phyloP scores from a whole-genome alignment of 2,113 vertebrate genomes.

The Glaucidium brasilianum region DNA sequence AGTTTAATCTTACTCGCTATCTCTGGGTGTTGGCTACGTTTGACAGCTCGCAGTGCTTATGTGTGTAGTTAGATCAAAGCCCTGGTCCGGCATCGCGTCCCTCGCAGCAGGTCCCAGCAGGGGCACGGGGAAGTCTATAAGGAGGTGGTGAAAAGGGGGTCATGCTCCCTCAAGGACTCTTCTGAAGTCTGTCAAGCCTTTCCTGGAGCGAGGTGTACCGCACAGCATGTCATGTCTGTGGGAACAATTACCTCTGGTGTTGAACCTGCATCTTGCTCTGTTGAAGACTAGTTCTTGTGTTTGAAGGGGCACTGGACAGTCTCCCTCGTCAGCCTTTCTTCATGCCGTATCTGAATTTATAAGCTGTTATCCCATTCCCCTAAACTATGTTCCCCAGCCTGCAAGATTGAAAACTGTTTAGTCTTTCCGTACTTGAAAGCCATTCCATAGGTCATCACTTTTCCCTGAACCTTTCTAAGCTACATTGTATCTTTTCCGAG shows the following conservation, averaged over 20 bases:
- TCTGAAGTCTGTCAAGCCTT: background rate
- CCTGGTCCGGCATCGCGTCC: rapidly evolving
- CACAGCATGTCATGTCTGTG: background rate
- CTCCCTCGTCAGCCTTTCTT: background rate
- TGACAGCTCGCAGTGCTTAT: rapidly evolving
- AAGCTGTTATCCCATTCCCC: background rate
- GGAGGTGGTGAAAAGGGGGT: background rate
- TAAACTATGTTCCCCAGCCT: rapidly evolving
- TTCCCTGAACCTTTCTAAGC: background rate
- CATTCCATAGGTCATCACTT: background rate
- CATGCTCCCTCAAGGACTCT: background rate
- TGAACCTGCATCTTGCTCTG: background rate
- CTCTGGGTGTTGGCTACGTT: background rate
- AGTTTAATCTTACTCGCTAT: background rate
- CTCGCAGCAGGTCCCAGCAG: background rate
- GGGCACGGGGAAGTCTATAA: rapidly evolving
- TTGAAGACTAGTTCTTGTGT: background rate
- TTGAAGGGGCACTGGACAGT: too few relatives aligned
- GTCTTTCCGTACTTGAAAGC: background rate
- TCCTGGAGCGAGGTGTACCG: background rate
- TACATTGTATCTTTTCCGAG: background rate
- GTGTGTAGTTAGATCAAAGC: background rate
- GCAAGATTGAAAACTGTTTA: background rate
- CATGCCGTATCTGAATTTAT: background rate
- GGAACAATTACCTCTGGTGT: background rate